Base-by-base conservation (phyloP, 2,797 vertebrate species). In the Karalla daura region DNA sequence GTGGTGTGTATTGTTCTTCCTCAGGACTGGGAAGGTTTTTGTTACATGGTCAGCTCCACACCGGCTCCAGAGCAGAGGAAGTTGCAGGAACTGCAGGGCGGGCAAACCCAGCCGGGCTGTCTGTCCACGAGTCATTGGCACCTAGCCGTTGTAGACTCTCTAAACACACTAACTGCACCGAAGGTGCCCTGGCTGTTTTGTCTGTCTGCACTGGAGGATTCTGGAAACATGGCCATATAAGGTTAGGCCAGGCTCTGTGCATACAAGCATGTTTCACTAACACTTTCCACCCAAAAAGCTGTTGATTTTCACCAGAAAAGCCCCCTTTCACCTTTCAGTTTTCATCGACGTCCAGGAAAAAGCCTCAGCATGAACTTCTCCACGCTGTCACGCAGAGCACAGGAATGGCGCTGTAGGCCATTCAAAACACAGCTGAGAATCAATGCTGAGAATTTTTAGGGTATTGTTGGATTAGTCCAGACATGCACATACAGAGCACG, bases 71-170 rank as follows among this genome's bases (percentile, higher is more conserved):
- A 36, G 61, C 27, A 13, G 15, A 58, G 40, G 23, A 70, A 65
- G 51, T n/a, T n/a, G n/a, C 40, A 67, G 41, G 65, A 70, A 62
- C 51, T 60, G 41, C 44, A 50, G 66, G 56, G 50, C 58, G 63
- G 49, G 20, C 33, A 50, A 45, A 49, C 60, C 54, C 47, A 84
- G 78, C 75, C 76, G 9, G 49, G 24, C 63, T 59, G 83, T 87
- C 89, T 88, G 78, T 59, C 75, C 56, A 69, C 71, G 64, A 68
- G 81, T 81, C 85, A 80, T 70, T 86, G 80, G 78, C 90, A 89
- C 85, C 75, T 87, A 74, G 58, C 65, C n/a, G 83, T 73, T 84
- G 80, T 79, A 63, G 79, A 74, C 85, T 86, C 63, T 86, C 49
- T 63, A 86, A 86, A 90, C 79, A 86, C 61, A 62, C 46, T 66